Conservation (phyloP, 2,888 invertebrate species). For the Melieria crassipennis region DNA sequence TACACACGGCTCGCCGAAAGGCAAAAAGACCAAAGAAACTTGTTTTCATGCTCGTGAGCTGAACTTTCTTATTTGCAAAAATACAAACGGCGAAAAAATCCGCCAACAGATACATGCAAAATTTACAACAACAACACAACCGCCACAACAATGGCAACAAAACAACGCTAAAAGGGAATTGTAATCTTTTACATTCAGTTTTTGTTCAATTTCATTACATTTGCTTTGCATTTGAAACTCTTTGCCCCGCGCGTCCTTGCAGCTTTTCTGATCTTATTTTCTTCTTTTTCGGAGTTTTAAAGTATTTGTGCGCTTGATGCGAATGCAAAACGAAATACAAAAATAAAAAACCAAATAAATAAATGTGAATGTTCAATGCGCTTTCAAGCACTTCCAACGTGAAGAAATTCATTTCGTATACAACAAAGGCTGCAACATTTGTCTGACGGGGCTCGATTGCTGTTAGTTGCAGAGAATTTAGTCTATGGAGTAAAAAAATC, state of each 20-base stretch:
- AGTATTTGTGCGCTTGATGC: too few relatives aligned
- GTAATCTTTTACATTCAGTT: constrained; percentile 14
- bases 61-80: constrained; percentile 7
- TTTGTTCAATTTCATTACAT: neutral
- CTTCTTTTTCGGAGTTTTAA: too few relatives aligned
- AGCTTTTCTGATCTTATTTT: too few relatives aligned
- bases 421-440: too few relatives aligned
- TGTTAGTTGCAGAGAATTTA: too few relatives aligned
- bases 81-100: neutral
- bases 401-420: too few relatives aligned
- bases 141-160: constrained; percentile 4
- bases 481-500: too few relatives aligned
- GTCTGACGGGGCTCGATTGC: too few relatives aligned
- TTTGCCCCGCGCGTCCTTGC: neutral
- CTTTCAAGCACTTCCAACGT: too few relatives aligned
- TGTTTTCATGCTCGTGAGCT: neutral
- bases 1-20: neutral
- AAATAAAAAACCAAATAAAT: too few relatives aligned
- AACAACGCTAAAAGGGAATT: constrained; percentile 17
- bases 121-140: neutral
- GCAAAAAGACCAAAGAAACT: neutral
- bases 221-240: neutral
- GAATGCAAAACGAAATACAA: too few relatives aligned
- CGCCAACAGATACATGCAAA: neutral
- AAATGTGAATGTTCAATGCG: too few relatives aligned